Evolutionary conservation across 53 echinoderm and acorn worm genomes (phyloP), one percentile per base, ranked within the genome.

Genomic region (Hippasteria phrygiana): DNA sequence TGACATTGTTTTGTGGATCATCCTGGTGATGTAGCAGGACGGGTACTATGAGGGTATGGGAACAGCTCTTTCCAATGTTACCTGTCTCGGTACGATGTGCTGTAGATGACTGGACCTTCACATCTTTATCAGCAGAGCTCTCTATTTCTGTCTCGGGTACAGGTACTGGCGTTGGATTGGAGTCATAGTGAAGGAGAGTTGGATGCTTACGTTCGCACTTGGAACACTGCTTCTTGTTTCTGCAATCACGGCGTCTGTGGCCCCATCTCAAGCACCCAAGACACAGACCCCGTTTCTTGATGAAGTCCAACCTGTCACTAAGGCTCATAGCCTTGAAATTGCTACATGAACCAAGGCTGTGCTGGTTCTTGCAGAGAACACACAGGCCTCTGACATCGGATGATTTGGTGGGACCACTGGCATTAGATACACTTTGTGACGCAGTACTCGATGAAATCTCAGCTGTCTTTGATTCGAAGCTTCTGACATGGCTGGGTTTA

Each of bases 241-340:
- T 78, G 37, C 78, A 55, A 14, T 78, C 40, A 0, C n/a, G 78
- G 34, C 55, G 37, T 54, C 37, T 78, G 34, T 78, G 54, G 45
- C 54, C 56, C 78, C 54, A 78, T 53, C 47, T 43, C n/a, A 73
- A 27, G 42, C 73, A 73, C 35, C 54, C 54, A 1, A 38, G 45
- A 46, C 54, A 53, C 35, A 56, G 34, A 53, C 54, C 78, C 6
- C 73, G 73, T 73, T 73, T 73, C 43, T 73, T 73, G 73, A 56
- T 73, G 55, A 78, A 46, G 78, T 78, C 78, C 28, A 26, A 55
- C 38, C 56, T 78, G 20, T 78, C 47, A 29, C 41, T 73, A n/a
- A 73, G 36, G 8, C 11, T 73, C 73, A 73, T 73, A n/a, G 73
- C 42, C 20, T 41, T 73, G 42, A 73, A 73, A 27, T n/a, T 27